Conservation (phyloP, 2,113 vertebrate genomes). For the Paramisgurnus dabryanus region DNA sequence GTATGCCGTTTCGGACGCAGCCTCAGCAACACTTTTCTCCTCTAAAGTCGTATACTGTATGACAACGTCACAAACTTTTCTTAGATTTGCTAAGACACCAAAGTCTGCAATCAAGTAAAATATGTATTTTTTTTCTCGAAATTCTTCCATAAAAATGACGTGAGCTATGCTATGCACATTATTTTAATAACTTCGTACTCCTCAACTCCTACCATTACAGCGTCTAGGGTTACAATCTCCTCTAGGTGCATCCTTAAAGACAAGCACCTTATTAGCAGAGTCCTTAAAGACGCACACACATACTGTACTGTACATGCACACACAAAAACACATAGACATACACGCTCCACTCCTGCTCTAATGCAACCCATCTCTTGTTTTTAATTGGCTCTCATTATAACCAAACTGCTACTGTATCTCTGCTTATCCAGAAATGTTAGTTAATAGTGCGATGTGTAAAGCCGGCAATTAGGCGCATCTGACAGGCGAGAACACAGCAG, state of each 20-base stretch:
- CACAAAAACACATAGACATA: not conserved
- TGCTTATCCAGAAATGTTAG: slow-evolving; percentile 59
- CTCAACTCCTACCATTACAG: not conserved
- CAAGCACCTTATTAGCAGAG: slow-evolving; percentile 2
- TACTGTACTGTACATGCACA: not conserved
- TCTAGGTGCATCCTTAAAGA: not conserved
- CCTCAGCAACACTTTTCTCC: no score
- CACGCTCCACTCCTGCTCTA: slow-evolving; percentile 26
- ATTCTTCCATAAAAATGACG: no score
- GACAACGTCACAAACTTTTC: no score
- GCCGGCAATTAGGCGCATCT: slow-evolving; percentile 62
- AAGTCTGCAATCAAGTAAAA: no score
- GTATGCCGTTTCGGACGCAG: no score
- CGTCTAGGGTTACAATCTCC: not conserved
- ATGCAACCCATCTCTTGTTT: slow-evolving; percentile 44
- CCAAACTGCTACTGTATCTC: slow-evolving; percentile 59
- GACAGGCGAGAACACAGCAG: slow-evolving; percentile 51
- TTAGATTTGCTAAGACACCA: no score
- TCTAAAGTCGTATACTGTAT: no score
- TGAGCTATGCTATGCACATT: no score
- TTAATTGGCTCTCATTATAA: slow-evolving; percentile 65
- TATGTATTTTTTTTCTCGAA: no score
- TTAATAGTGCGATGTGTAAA: slow-evolving; percentile 59
- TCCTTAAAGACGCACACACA: slow-evolving; percentile 1
- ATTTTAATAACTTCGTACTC: no score